Base-by-base conservation (phyloP, 2,797 vertebrate genomes). In the Xiphorhynchus erythropygius region DNA sequence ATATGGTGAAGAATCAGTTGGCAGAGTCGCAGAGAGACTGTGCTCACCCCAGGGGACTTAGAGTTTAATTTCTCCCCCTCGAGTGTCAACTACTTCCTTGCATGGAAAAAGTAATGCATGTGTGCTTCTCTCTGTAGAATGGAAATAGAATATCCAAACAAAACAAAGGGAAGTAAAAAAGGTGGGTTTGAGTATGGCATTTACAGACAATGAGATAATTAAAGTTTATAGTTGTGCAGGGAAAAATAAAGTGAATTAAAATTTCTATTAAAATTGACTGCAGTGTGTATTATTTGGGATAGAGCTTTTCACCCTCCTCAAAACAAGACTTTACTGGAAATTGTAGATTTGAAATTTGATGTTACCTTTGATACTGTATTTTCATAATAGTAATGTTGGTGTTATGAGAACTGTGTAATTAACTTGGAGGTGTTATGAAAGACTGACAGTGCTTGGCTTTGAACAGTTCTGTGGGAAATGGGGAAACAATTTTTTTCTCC, bases 1-100 rank as follows among this genome's bases (percentile, higher is more conserved):
- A 73, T 94, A 33, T 53, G 24, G 30, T 79, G 81, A 88, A 94
- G 70, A 92, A 95, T 93, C 55, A 35, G 30, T 62, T 96, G 56
- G n/a, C 52, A 49, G 69, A 91, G 70, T 28, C 56, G 69, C 2
- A 19, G 55, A 56, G 65, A 92, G 32, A 86, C 83, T 89, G 18
- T 87, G 83, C 84, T 90, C 6, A 0, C 47, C 90, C 60, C 57
- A 35, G 60, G 91, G 52, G 78, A 90, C 77, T 93, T 69, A 47
- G 47, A 93, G 80, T 65, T 96, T 73, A 86, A 91, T 93, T 89
- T 73, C n/a, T 3, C 10, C 27, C 39, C 23, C 18, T 82, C 8
- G 44, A 89, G 71, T 74, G 37, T 35, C 53, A 78, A 65, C 11
- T 68, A 47, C 50, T 93, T 78, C 79, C 62, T 76, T 49, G 32